Base-by-base conservation (phyloP, 1,140 invertebrate genomes). In the Zaprionus taronus region DNA sequence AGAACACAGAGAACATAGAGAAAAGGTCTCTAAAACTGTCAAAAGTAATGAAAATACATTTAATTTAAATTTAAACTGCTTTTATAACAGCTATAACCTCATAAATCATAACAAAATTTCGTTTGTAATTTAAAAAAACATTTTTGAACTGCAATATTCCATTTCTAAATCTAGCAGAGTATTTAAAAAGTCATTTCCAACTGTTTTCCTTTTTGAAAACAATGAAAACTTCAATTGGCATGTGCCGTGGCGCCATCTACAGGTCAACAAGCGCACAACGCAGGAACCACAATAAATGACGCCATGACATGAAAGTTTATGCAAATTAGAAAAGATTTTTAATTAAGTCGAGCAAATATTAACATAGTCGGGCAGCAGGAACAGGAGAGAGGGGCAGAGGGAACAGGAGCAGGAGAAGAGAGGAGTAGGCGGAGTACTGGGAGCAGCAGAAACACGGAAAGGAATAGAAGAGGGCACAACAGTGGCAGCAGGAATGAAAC, bases 311-410 rank as follows among this genome's bases (percentile, higher is more conserved):
- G 79, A 80, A 85, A 74, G 67, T 90, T 91, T 85, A 90, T 90
- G 85, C 85, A 90, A 90, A 90, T 90, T 90, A 82, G 71, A 90
- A 91, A 82, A 86, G 84, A 85, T 90, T 90, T 91, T 90, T 90
- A 90, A 90, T 90, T 90, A 90, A 90, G 72, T 85, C 60, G 70
- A 56, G 81, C 66, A 85, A 90, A 90, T 90, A 91, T 85, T 90
- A 90, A 77, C 86, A 85, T 68, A 82, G 66, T 57, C 65, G 66
- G 62, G 22, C 82, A 61, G 56, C 26, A 36, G 26, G 24, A 38
- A 26, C 47, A 53, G 38, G 22, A 65, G 20, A 20, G 20, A 49
- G 28, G 9, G 44, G 62, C 20, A 17, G 15, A 9, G 7, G 38
- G 38, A n/a, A n/a, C 6, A 53, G 51, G 15, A 65, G 26, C n/a